Percentiles rank a stretch among this genome's conserved stretches.
Evolutionary conservation across 2,113 vertebrate genomes (phyloP).

Genomic region (Lophura nycthemera): DNA sequence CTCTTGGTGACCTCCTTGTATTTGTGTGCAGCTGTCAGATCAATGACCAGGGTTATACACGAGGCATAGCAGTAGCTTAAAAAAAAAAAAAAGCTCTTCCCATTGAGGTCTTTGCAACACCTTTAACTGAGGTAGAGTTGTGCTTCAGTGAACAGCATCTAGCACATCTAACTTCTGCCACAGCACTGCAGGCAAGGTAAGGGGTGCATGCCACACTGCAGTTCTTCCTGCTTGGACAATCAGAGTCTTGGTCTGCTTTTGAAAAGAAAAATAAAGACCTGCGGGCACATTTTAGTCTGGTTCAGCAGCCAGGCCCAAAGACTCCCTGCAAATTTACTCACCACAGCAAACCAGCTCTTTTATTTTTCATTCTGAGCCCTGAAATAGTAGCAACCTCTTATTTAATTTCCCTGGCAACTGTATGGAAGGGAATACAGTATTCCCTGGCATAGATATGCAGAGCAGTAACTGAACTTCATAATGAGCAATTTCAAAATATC

Average conservation of each 20-base stretch:
- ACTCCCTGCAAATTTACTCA: background rate
- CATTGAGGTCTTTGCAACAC: background rate
- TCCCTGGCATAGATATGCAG: background rate
- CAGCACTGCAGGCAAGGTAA: background rate
- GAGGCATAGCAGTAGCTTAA: background rate
- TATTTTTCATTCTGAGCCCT: background rate
- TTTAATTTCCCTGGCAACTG: conserved; percentile 41
- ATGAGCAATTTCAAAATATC: conserved; percentile 15
- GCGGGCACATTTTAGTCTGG: background rate
- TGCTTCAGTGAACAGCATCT: background rate
- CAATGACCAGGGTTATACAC: background rate
- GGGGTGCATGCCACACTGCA: background rate
- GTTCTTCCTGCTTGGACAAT: background rate
- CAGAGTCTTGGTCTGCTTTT: background rate
- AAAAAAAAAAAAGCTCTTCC: background rate
- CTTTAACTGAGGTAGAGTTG: background rate
- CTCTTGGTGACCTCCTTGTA: background rate
- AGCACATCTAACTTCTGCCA: background rate
- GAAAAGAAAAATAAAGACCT: background rate
- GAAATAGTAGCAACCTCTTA: conserved; percentile 1
- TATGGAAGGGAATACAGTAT: background rate
- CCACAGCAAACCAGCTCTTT: background rate
- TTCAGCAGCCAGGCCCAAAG: background rate
- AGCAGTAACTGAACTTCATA: background rate
- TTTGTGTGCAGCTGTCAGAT: background rate